Evolutionary conservation across 2,113 vertebrate species (phyloP).

Genomic region (Ptilonorhynchus violaceus): DNA sequence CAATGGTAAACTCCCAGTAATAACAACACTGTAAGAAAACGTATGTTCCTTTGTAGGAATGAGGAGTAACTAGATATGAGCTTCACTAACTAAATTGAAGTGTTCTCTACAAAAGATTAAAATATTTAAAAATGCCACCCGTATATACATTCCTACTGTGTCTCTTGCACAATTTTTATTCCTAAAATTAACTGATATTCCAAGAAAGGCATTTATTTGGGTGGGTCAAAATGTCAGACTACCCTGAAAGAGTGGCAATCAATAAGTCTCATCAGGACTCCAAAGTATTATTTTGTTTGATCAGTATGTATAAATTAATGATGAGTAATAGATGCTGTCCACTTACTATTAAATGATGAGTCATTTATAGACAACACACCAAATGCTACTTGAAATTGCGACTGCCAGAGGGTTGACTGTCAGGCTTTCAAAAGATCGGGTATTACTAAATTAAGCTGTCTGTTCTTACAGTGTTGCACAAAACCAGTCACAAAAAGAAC

Average conservation of each 20-base stretch:
- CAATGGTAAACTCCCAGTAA: neutral
- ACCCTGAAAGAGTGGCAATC: neutral
- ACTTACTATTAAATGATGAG: neutral
- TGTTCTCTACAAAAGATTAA: neutral
- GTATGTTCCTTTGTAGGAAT: neutral
- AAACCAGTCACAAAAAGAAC: neutral
- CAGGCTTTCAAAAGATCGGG: neutral
- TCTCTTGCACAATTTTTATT: neutral
- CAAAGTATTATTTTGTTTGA: neutral
- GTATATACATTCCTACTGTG: neutral
- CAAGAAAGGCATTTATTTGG: neutral
- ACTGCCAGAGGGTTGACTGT: neutral
- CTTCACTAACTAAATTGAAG: neutral
- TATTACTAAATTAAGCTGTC: neutral
- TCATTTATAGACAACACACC: neutral
- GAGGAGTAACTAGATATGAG: neutral
- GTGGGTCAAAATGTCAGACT: neutral
- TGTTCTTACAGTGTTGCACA: neutral
- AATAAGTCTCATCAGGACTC: neutral
- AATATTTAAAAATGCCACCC: neutral
- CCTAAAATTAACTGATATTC: neutral
- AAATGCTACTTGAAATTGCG: neutral
- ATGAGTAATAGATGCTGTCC: neutral
- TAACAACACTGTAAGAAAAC: neutral
- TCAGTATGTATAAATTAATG: neutral